phyloP scores from a whole-genome alignment of 1,140 invertebrate species.

The Galleria mellonella region DNA sequence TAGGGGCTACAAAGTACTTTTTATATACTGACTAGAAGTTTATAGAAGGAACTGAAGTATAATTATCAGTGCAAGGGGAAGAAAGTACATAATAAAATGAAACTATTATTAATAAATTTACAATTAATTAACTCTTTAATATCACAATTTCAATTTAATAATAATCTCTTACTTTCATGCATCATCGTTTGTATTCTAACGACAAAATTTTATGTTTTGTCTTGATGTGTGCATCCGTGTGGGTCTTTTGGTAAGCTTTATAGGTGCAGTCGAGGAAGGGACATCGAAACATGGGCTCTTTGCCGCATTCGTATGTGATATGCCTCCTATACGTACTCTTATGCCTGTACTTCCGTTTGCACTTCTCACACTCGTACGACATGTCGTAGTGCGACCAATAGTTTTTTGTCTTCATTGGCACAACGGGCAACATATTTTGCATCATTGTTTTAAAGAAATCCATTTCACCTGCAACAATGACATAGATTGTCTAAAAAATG shows the following conservation, averaged over 20 bases:
- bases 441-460: slow-evolving; percentile 68
- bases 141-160: slow-evolving; percentile 53
- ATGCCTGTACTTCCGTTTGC: slow-evolving; percentile 64
- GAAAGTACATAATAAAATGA: slow-evolving; percentile 19
- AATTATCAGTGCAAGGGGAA: background rate
- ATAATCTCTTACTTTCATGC: slow-evolving; percentile 14
- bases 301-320: slow-evolving; percentile 71
- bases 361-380: slow-evolving; percentile 61
- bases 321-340: slow-evolving; percentile 73
- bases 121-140: slow-evolving; percentile 50
- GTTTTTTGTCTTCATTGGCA: slow-evolving; percentile 67
- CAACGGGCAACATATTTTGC: slow-evolving; percentile 59
- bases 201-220: slow-evolving; percentile 55
- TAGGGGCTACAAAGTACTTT: too few relatives aligned
- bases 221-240: slow-evolving; percentile 60
- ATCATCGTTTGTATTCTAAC: slow-evolving; percentile 61
- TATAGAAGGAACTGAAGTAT: too few relatives aligned
- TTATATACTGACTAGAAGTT: too few relatives aligned
- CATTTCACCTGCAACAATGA: slow-evolving; percentile 69
- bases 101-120: slow-evolving; percentile 14
- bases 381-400: slow-evolving; percentile 60
- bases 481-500: slow-evolving; percentile 20
- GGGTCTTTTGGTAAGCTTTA: slow-evolving; percentile 70
- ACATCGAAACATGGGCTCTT: slow-evolving; percentile 71
- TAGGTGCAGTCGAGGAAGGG: slow-evolving; percentile 65